A percentile compares a stretch with the other conserved stretches of the same genome.
These are phyloP conservation scores for Zelostemma sp. DNA, from an alignment of 1,140 invertebrate genomes.

Conservation along the genomic window DNA sequence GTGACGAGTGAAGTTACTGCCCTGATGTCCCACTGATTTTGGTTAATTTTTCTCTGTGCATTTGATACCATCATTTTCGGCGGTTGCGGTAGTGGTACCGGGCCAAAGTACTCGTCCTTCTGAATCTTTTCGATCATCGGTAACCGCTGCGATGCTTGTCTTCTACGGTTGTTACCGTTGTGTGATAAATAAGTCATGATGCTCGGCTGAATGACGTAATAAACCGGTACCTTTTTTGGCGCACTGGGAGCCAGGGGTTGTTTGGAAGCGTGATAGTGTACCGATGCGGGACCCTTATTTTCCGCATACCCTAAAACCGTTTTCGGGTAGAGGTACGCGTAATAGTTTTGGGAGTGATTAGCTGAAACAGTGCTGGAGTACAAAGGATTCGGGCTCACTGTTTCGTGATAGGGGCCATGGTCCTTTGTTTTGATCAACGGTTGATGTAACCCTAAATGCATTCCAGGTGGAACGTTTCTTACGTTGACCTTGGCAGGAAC, in stretches of 20 bases:
- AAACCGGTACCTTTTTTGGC: slow-evolving; percentile 31
- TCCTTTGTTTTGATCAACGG: slow-evolving; percentile 50
- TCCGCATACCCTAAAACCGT: slow-evolving; percentile 21
- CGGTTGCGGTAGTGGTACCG: slow-evolving; percentile 62
- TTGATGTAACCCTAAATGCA: slow-evolving; percentile 54
- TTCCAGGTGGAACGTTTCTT: slow-evolving; percentile 38
- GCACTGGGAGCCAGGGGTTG: background rate
- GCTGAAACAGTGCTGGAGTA: slow-evolving; percentile 12
- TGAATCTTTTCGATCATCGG: slow-evolving; percentile 36
- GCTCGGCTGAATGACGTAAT: slow-evolving; percentile 32
- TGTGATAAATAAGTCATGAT: slow-evolving; percentile 20
- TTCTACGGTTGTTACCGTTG: slow-evolving; percentile 17
- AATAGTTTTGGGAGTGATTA: slow-evolving; percentile 26
- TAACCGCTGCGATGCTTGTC: slow-evolving; percentile 13
- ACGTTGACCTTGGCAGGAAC: slow-evolving; percentile 49
- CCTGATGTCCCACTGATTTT: slow-evolving; percentile 14
- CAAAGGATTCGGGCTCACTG: slow-evolving; percentile 13
- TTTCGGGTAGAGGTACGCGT: slow-evolving; percentile 42
- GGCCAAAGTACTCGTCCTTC: slow-evolving; percentile 63
- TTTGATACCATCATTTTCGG: slow-evolving; percentile 16
- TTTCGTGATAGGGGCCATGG: slow-evolving; percentile 25
- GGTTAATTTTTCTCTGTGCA: slow-evolving; percentile 27
- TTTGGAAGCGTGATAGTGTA: slow-evolving; percentile 8
- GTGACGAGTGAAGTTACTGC: slow-evolving; percentile 18
- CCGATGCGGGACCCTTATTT: slow-evolving; percentile 11